Conservation (phyloP, 2,113 vertebrate species). For the Pao palembangensis region DNA sequence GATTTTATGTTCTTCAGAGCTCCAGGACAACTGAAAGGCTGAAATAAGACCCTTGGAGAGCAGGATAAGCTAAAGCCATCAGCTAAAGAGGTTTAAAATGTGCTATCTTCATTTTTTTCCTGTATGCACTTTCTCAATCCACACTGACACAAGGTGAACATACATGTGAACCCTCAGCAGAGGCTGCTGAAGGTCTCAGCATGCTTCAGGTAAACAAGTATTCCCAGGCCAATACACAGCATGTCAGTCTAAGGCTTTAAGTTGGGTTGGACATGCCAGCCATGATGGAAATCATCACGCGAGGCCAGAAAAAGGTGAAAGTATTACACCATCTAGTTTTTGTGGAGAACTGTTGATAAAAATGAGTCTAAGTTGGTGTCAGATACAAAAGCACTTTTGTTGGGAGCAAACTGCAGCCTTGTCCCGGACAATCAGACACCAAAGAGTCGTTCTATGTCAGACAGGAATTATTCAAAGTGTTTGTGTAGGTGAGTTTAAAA, state of each 20-base stretch:
- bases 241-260: too few relatives aligned
- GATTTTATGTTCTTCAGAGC: slow-evolving; percentile 3
- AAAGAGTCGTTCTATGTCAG: slow-evolving; percentile 44
- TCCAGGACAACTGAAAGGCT: slow-evolving; percentile 3
- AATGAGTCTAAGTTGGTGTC: background rate
- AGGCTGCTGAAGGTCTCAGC: slow-evolving; percentile 30
- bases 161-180: slow-evolving; percentile 12
- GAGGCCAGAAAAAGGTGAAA: background rate
- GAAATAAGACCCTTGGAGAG: background rate
- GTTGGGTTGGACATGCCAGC: too few relatives aligned
- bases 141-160: slow-evolving; percentile 28
- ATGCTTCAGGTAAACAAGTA: slow-evolving; percentile 23
- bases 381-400: background rate
- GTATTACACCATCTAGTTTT: background rate
- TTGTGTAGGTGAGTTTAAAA: slow-evolving; percentile 22
- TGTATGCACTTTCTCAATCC: slow-evolving; percentile 52
- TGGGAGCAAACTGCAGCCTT: slow-evolving; percentile 35
- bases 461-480: slow-evolving; percentile 9
- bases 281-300: too few relatives aligned
- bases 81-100: slow-evolving; percentile 10
- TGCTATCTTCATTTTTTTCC: slow-evolving; percentile 17
- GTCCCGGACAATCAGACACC: slow-evolving; percentile 50
- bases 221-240: background rate
- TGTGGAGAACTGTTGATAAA: too few relatives aligned
- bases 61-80: slow-evolving; percentile 8